Conservation (phyloP, 2,888 invertebrate species). For the Pammene fasciana region DNA sequence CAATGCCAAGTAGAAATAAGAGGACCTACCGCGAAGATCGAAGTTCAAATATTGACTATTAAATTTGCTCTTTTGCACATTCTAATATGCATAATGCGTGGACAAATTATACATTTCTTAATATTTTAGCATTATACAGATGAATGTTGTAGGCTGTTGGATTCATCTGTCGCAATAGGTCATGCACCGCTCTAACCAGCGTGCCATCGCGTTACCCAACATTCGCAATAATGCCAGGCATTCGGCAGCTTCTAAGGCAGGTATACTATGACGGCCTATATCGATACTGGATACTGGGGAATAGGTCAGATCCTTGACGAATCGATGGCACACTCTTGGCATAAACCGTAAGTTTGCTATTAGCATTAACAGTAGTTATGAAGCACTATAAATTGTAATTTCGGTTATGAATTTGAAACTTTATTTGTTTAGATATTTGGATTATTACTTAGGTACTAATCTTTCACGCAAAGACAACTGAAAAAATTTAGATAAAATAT, state of each 20-base stretch:
- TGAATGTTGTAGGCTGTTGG: background rate
- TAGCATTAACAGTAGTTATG: background rate
- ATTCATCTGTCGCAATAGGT: slow-evolving; percentile 35
- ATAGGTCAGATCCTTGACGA: slow-evolving; percentile 21
- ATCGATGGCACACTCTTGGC: slow-evolving; percentile 9
- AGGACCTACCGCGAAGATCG: no score
- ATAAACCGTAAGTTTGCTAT: background rate
- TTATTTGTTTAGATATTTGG: no score
- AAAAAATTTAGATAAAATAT: no score
- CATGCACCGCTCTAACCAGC: slow-evolving; percentile 20
- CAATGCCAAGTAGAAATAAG: no score
- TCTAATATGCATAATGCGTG: no score
- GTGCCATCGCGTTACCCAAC: slow-evolving; percentile 27
- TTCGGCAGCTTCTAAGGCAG: slow-evolving; percentile 8
- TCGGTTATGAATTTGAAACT: no score
- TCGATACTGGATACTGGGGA: slow-evolving; percentile 23
- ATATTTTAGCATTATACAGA: background rate
- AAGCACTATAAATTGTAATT: no score
- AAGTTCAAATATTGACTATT: no score
- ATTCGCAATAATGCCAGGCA: slow-evolving; percentile 33
- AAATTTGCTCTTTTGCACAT: no score
- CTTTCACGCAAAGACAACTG: no score
- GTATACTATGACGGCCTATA: slow-evolving; percentile 36
- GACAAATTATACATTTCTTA: no score
- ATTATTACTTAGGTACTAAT: no score